Evolutionary conservation across 2,888 invertebrate species (phyloP).

Genomic region (Cephus pulcher): DNA sequence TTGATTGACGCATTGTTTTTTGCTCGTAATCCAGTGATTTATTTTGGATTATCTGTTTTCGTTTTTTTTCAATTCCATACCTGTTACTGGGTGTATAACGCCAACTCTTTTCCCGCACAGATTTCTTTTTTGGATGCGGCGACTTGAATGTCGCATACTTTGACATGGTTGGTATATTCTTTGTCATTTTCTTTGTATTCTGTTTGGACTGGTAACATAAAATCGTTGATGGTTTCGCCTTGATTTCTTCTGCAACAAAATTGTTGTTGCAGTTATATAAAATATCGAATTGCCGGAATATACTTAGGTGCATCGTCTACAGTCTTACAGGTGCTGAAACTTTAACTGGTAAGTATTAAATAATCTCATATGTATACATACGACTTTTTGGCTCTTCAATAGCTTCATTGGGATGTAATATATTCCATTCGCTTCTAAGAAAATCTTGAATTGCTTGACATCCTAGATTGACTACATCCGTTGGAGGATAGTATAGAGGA

Average conservation of each 20-base stretch:
- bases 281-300: too few species aligned
- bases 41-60: conserved; percentile 2
- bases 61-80: conserved; percentile 38
- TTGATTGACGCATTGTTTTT: too few species aligned
- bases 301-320: too few species aligned
- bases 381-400: background rate
- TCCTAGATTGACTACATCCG: conserved; percentile 70
- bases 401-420: conserved; percentile 48
- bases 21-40: background rate
- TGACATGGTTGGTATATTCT: background rate
- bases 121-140: conserved; percentile 25
- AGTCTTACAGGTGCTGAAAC: background rate
- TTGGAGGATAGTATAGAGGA: conserved; percentile 72
- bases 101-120: conserved; percentile 38
- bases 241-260: conserved; percentile 26
- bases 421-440: conserved; percentile 62
- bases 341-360: background rate
- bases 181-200: conserved; percentile 21
- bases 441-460: conserved; percentile 64
- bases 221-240: conserved; percentile 42
- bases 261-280: background rate
- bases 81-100: conserved; percentile 55
- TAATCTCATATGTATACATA: background rate
- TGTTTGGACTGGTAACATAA: conserved; percentile 42
- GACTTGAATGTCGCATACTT: background rate